Evolutionary conservation across 1,140 invertebrate genomes (phyloP).

Genomic region (Doryteuthis pealeii): DNA sequence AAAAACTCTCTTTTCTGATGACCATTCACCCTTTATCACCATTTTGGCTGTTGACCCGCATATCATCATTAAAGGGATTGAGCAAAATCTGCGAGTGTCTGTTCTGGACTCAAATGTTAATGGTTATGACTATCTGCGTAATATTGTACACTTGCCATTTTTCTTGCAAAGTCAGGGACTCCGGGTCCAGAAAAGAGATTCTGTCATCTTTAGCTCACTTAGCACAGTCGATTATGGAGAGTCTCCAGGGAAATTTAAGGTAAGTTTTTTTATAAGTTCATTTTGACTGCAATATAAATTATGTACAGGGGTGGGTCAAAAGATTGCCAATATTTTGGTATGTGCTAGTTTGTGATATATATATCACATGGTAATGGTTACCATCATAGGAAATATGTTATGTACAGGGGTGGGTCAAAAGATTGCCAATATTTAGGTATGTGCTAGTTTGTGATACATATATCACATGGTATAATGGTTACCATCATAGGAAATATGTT

Average conservation of each 20-base stretch:
- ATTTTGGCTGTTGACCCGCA: slow-evolving; percentile 95
- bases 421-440: too few relatives aligned
- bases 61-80: slow-evolving; percentile 94
- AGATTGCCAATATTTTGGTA: too few relatives aligned
- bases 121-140: slow-evolving; percentile 91
- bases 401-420: too few relatives aligned
- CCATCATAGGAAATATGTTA: too few relatives aligned
- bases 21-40: slow-evolving; percentile 87
- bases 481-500: too few relatives aligned
- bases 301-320: too few relatives aligned
- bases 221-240: slow-evolving; percentile 5
- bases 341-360: too few relatives aligned
- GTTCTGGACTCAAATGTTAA: slow-evolving; percentile 69
- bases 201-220: slow-evolving; percentile 23
- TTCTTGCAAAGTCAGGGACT: slow-evolving; percentile 96
- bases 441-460: too few relatives aligned
- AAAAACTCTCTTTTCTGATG: slow-evolving; percentile 89
- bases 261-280: background rate
- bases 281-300: too few relatives aligned
- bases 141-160: slow-evolving; percentile 96
- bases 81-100: slow-evolving; percentile 79
- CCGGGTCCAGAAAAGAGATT: slow-evolving; percentile 45
- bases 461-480: too few relatives aligned
- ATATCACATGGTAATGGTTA: too few relatives aligned
- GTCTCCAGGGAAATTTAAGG: slow-evolving; percentile 20